Conservation (phyloP, 2,113 vertebrate species). For the Mustela lutreola region DNA sequence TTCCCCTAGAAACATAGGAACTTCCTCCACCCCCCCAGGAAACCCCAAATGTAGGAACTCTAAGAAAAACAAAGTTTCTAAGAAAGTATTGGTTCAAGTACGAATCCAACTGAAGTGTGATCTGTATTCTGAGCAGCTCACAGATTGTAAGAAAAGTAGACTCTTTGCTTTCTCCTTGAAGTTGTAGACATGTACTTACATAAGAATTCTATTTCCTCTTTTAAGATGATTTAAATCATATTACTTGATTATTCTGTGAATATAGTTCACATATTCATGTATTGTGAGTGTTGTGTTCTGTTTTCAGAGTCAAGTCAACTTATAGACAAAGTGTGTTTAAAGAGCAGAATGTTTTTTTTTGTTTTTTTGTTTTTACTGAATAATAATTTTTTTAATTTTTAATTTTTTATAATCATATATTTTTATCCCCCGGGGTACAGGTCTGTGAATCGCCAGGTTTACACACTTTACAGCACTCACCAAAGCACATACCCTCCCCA, state of each 20-base stretch:
- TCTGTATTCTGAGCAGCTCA: neutral
- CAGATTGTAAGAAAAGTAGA: neutral
- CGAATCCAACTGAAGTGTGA: neutral
- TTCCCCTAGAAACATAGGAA: neutral
- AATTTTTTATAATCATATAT: too few species aligned
- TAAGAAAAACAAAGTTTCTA: neutral
- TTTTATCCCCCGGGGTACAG: too few species aligned
- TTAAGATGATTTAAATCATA: neutral
- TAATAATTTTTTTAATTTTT: too few species aligned
- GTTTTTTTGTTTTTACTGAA: too few species aligned
- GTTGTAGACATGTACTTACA: neutral
- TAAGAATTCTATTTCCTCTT: neutral
- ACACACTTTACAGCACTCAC: too few species aligned
- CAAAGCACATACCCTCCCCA: too few species aligned
- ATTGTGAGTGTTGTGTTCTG: neutral
- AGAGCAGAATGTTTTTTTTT: neutral
- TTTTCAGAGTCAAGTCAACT: neutral
- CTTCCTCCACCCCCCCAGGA: neutral
- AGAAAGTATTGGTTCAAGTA: neutral
- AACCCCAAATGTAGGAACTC: neutral
- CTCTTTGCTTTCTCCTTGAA: neutral
- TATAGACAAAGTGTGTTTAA: neutral
- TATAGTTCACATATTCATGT: neutral
- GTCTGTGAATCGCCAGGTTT: too few species aligned
- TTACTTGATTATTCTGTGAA: neutral